Conservation (phyloP, 2,113 vertebrate genomes). For the Ceyx cyanopectus region DNA sequence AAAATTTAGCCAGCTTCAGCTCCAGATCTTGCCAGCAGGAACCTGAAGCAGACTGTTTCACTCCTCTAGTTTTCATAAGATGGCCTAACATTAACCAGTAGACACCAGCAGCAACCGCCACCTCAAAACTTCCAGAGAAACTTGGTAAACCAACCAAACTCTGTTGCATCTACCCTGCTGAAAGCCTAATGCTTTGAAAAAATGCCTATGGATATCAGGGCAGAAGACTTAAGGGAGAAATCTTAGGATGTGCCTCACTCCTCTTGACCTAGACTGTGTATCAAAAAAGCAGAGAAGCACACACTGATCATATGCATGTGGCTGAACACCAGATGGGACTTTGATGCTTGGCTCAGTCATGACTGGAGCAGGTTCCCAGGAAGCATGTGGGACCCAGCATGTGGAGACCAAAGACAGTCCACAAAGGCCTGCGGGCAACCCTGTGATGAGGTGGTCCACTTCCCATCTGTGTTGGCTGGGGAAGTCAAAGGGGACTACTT, state of each 20-base stretch:
- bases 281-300: not conserved
- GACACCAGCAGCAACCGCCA: not conserved
- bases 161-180: not conserved
- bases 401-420: not conserved
- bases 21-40: not conserved
- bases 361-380: not conserved
- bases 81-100: not conserved
- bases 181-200: not conserved
- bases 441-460: not conserved
- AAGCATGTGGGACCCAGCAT: accelerated
- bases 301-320: accelerated
- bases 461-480: not conserved
- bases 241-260: not conserved
- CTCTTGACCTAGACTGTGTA: not conserved
- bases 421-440: not conserved
- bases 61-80: not conserved
- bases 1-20: not conserved
- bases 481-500: not conserved
- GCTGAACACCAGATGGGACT: not conserved
- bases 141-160: accelerated
- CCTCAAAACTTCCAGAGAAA: not conserved
- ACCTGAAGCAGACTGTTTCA: not conserved
- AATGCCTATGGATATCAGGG: not conserved
- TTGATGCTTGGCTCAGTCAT: not conserved
- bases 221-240: not conserved